These are phyloP conservation scores for Myotis pilosus DNA, from an alignment of 2,797 vertebrate genomes.

Conservation along the genomic window DNA sequence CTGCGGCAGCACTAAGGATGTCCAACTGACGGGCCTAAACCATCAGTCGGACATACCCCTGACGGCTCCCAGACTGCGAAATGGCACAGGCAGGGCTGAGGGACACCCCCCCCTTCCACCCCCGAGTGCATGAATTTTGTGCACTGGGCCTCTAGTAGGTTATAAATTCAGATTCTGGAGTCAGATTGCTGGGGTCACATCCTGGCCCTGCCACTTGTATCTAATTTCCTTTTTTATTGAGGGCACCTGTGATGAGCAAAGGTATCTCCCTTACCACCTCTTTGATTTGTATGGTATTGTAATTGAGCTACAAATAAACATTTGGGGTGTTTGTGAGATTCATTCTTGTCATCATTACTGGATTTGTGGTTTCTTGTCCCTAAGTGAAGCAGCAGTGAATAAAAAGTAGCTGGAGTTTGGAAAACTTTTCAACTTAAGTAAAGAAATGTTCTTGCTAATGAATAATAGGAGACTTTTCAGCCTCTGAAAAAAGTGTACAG, in stretches of 20 bases:
- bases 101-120: too few species aligned
- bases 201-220: not conserved
- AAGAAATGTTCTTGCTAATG: constrained; percentile 5
- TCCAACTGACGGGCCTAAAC: too few species aligned
- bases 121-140: too few species aligned
- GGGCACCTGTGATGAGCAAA: not conserved
- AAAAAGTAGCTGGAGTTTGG: constrained; percentile 16
- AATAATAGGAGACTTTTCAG: not conserved
- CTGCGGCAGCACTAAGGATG: too few species aligned
- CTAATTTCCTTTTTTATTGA: not conserved
- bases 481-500: not conserved
- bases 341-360: not conserved
- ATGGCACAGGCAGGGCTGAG: too few species aligned
- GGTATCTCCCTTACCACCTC: too few species aligned
- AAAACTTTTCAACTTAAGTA: constrained; percentile 22
- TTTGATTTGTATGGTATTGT: not conserved
- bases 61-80: too few species aligned
- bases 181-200: not conserved
- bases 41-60: too few species aligned
- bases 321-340: not conserved
- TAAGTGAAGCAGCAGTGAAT: not conserved
- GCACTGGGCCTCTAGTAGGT: not conserved
- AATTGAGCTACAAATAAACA: not conserved
- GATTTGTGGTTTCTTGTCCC: not conserved
- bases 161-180: not conserved